Base-by-base conservation (phyloP, 2,888 invertebrate genomes). In the Leptopilina syphax region DNA sequence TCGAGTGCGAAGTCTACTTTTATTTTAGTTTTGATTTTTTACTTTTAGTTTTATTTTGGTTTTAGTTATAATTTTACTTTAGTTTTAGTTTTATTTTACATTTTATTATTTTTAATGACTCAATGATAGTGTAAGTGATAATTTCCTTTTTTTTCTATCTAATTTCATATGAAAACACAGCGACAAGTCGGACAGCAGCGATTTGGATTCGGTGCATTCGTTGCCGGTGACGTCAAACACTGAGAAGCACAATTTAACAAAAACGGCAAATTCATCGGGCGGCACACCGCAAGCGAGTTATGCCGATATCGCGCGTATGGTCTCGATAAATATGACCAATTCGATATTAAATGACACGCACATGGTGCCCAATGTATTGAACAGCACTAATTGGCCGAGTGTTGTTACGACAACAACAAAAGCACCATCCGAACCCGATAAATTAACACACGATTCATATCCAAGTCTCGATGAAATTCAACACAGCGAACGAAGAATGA, bases 171-270 rank as follows among this genome's bases (percentile, higher is more conserved):
- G 34, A 34, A 18, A 34, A 34, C 34, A 10, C 84, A 92, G 92
- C 87, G 97, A 97, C 89, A 96, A 96, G 92, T 96, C 96, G 83
- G 96, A 96, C 91, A 96, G 97, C 86, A 96, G 96, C 89, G 96
- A 96, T 92, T 94, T 95, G 88, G 97, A 97, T 90, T 97, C 97
- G 18, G 96, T 97, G 85, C 96, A 97, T 92, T 97, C 97, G 85
- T 93, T 97, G 88, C 97, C 97, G 44, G 94, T 96, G 34, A 92
- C 92, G 47, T 92, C 93, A 27, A 93, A 92, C 47, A 91, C 92
- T 7, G 91, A 92, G n/a, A 91, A 92, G 83, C 90, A 91, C 84
- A 86, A 89, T 86, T 85, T 89, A 65, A 89, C 88, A 7, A 90
- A 91, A 84, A 88, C 87, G 73, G 83, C 92, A 86, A 84, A 88